Percentiles rank a stretch among this genome's conserved stretches.
Evolutionary conservation across 2,113 vertebrate species (phyloP).

Genomic region (Nansenia antarctica): DNA sequence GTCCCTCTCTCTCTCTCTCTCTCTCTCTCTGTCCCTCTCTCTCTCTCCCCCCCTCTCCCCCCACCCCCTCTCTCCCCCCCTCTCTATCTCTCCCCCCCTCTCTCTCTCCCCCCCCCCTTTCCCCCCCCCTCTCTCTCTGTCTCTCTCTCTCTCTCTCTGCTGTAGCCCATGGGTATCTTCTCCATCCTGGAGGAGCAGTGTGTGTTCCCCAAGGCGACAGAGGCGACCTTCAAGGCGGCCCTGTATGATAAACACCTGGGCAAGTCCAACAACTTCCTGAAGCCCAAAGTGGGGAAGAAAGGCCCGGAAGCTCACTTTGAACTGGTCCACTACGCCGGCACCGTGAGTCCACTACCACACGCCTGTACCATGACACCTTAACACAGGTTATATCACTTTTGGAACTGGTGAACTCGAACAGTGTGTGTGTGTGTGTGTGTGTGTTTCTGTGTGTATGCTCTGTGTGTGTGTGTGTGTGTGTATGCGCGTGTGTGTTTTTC

Average conservation of each 20-base stretch:
- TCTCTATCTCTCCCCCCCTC: no score
- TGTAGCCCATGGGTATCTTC: no score
- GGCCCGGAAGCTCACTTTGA: constrained; percentile 73
- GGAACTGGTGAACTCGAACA: not conserved
- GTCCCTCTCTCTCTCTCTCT: no score
- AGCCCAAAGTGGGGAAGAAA: constrained; percentile 72
- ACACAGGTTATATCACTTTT: not conserved
- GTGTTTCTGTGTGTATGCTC: no score
- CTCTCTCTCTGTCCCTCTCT: no score
- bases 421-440: no score
- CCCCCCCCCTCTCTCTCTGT: not conserved
- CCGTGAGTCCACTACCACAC: constrained; percentile 51
- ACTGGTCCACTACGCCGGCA: constrained; percentile 75
- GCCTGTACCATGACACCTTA: no score
- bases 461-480: not conserved
- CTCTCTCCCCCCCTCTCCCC: no score
- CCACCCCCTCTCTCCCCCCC: no score
- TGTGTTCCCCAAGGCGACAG: constrained; percentile 66
- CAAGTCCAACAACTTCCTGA: no score
- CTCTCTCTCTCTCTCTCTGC: not conserved
- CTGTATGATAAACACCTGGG: constrained; percentile 68
- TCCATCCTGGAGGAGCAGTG: constrained; percentile 68
- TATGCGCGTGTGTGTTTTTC: no score
- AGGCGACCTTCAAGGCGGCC: constrained; percentile 64
- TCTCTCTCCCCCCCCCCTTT: not conserved